Conservation (phyloP, 1,140 invertebrate genomes). For the Achroia grisella region DNA sequence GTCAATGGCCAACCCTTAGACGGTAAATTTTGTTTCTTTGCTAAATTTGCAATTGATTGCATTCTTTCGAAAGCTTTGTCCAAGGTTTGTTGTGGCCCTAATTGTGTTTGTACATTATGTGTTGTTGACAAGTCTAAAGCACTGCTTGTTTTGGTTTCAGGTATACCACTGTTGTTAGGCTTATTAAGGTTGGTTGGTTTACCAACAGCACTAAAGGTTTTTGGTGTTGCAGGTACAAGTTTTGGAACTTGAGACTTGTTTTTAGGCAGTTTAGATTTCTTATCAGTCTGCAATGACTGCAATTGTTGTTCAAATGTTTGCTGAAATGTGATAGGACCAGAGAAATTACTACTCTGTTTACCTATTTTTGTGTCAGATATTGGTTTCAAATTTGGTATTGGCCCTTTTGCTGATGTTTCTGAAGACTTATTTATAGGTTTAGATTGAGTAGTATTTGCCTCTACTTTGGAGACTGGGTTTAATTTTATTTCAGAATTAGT, state of each 20-base stretch:
- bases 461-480: conserved; percentile 31
- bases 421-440: conserved; percentile 40
- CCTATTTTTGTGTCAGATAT: conserved; percentile 65
- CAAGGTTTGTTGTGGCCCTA: conserved; percentile 56
- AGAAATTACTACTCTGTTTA: conserved; percentile 51
- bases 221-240: conserved; percentile 54
- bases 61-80: conserved; percentile 67
- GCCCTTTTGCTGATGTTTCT: conserved; percentile 59
- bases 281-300: conserved; percentile 56
- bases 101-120: conserved; percentile 58
- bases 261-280: conserved; percentile 62
- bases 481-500: conserved; percentile 28
- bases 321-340: conserved; percentile 67
- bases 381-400: conserved; percentile 71
- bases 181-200: conserved; percentile 39
- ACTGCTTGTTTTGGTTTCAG: conserved; percentile 49
- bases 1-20: conserved; percentile 38
- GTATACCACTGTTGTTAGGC: conserved; percentile 14
- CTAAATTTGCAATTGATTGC: conserved; percentile 70
- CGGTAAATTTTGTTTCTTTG: conserved; percentile 62
- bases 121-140: conserved; percentile 68
- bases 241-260: conserved; percentile 66
- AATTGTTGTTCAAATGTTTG: conserved; percentile 71
- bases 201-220: conserved; percentile 49
- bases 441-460: conserved; percentile 20